Conservation (phyloP, 2,113 vertebrate genomes). For the Pholis gunnellus region DNA sequence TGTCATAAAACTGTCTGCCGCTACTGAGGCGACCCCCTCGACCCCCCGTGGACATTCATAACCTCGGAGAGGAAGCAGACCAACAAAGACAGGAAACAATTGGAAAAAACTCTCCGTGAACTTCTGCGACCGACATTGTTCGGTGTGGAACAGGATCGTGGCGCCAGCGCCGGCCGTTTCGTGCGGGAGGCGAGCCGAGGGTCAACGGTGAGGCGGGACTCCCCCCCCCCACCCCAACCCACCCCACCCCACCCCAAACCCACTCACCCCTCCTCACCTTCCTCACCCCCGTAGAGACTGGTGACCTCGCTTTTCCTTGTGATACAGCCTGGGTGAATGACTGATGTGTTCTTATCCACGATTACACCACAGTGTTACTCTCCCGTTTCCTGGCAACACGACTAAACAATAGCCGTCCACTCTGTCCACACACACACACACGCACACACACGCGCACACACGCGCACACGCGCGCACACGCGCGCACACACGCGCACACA, state of each 20-base stretch:
- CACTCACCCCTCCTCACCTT: slow-evolving; percentile 18
- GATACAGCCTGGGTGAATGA: slow-evolving; percentile 53
- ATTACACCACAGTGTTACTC: slow-evolving; percentile 71
- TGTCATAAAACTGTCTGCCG: slow-evolving; percentile 64
- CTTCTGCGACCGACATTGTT: slow-evolving; percentile 71
- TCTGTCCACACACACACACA: slow-evolving; percentile 31
- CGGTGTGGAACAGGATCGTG: slow-evolving; percentile 56
- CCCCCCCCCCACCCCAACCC: background rate
- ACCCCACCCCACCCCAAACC: too few relatives aligned
- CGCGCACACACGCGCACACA: slow-evolving; percentile 8
- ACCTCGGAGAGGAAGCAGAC: slow-evolving; percentile 67
- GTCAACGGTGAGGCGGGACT: slow-evolving; percentile 44
- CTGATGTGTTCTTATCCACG: slow-evolving; percentile 67
- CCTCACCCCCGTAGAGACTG: slow-evolving; percentile 27
- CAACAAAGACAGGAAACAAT: slow-evolving; percentile 85
- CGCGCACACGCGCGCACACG: slow-evolving; percentile 12
- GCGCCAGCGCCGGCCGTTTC: slow-evolving; percentile 58
- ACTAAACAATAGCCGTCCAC: slow-evolving; percentile 73
- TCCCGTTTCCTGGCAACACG: slow-evolving; percentile 73
- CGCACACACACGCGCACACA: slow-evolving; percentile 8
- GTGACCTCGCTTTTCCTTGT: slow-evolving; percentile 63
- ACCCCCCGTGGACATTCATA: slow-evolving; percentile 71
- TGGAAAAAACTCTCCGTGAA: slow-evolving; percentile 61
- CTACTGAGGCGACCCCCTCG: slow-evolving; percentile 19
- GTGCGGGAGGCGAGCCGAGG: slow-evolving; percentile 33